Evolutionary conservation across 2,113 vertebrate species (phyloP), one percentile per base, ranked within the genome.

Genomic region (Ibidorhyncha struthersii): DNA sequence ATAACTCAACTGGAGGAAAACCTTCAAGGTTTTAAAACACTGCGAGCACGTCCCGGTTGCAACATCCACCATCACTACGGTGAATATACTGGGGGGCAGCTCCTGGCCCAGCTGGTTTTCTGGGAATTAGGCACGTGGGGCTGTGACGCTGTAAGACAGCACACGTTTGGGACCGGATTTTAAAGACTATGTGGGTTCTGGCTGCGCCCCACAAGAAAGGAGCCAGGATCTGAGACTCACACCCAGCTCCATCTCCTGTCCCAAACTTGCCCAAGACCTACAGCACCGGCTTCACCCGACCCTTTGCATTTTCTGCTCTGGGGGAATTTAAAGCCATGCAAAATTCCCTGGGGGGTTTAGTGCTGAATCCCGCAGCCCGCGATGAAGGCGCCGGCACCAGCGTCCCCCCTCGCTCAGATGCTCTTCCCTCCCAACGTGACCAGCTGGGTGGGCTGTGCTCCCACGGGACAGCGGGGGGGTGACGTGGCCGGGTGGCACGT

Each of bases 31-130:
- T 71, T 76, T 32, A 59, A 49, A 65, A 49, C 4, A 4, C 29
- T 5, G 3, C 0, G 0, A 71, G 50, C 16, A 21, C 1, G 1
- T 43, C 25, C 72, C 2, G 0, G 17, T 6, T 14, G 41, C 43
- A 26, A 34, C 32, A 20, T 27, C 36, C 49, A 14, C 53, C 40
- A 18, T 5, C 26, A 15, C 11, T 3, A 43, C 0, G 2, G 49
- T 7, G 55, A 76, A 18, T 4, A 8, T 5, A 23, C 34, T 15
- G 34, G 23, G 49, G 22, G 34, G 36, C 45, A 56, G 47, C 59
- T 67, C 53, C 40, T 25, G 12, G 40, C 40, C 34, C 21, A 38
- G 27, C 53, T 73, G 26, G 9, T 73, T 43, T 85, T 26, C 17
- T 50, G 74, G 32, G 11, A 69, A 40, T 32, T 34, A 41, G 47